phyloP scores from a whole-genome alignment of 23 tunicate species.

The Botrylloides violaceus region DNA sequence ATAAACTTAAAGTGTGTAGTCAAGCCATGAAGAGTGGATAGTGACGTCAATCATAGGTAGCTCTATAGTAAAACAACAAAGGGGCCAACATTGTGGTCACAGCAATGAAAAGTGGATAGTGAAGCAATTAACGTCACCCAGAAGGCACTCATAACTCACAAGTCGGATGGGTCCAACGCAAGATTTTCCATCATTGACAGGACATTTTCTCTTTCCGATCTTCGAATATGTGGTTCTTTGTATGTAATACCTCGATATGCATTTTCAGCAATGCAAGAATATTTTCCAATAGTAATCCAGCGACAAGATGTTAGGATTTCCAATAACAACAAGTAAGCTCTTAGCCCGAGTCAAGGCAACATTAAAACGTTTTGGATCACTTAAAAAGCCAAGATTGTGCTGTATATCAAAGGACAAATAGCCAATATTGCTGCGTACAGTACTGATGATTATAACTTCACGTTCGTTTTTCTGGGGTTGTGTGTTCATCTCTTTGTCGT shows the following conservation, averaged over 20 bases:
- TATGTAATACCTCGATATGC: conserved; percentile 12
- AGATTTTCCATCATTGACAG: neutral
- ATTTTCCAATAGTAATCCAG: conserved; percentile 57
- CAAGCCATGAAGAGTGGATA: too few relatives aligned
- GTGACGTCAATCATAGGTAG: too few relatives aligned
- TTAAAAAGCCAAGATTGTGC: conserved; percentile 7
- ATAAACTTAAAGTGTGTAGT: too few relatives aligned
- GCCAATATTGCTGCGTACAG: conserved; percentile 40
- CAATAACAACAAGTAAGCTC: conserved; percentile 64
- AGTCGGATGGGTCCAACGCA: too few relatives aligned
- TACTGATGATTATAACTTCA: conserved; percentile 51
- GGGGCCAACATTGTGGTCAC: too few relatives aligned
- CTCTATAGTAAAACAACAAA: too few relatives aligned
- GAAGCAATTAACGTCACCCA: too few relatives aligned
- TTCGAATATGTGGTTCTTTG: neutral
- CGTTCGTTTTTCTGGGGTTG: conserved; percentile 72
- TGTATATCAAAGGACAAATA: conserved; percentile 16
- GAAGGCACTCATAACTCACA: too few relatives aligned
- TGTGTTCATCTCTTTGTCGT: neutral
- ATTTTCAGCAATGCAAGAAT: conserved; percentile 29
- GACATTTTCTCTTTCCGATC: neutral
- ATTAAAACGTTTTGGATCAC: conserved; percentile 46
- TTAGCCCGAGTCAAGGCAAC: conserved; percentile 80
- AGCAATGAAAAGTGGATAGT: too few relatives aligned
- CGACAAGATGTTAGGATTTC: conserved; percentile 58